Evolutionary conservation across 2,113 vertebrate genomes (phyloP), one percentile per base, ranked within the genome.

Genomic region (Uria aalge): DNA sequence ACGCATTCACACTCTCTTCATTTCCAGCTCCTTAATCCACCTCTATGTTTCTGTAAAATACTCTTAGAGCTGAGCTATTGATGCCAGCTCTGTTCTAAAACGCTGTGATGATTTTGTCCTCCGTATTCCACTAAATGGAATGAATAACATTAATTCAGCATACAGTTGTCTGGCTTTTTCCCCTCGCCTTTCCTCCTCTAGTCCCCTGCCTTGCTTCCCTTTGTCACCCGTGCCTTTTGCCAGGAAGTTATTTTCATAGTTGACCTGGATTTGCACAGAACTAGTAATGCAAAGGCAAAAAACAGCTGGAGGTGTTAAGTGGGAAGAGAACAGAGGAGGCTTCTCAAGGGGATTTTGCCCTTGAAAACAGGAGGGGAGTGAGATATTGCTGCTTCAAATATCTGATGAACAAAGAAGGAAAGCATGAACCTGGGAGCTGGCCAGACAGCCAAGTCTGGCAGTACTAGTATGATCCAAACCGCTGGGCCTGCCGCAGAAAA

Each of bases 71-170:
- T 75, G 36, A 91, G 80, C 66, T 85, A 66, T 72, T 89, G 84
- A 87, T 92, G 69, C 69, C 74, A 85, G 30, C 67, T 87, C 45
- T 94, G 92, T 85, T 90, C 55, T 89, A 43, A 94, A 94, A 91
- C 47, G 45, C 94, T 29, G 34, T 2, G 4, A 69, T 90, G 85
- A 94, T 91, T 73, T 83, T 86, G 59, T 79, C 78, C 68, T 85
- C 84, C 57, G 30, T 88, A 73, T 60, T 69, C 40, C 48, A 18
- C 78, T 87, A 95, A 92, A 80, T 88, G 89, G 94, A 95, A 96
- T 91, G 96, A 96, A 96, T 95, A 95, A 74, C 71, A 56, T 94
- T 91, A 92, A 92, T 95, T 97, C 93, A 91, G 77, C 82, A 64
- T 90, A 77, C n/a, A 75, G 27, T 62, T 95, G 53, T 87, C 94